A percentile compares a stretch with the other conserved stretches of the same genome.
Evolutionary conservation across 23 tunicate species (phyloP).

Genomic region (Diplosoma virens): DNA sequence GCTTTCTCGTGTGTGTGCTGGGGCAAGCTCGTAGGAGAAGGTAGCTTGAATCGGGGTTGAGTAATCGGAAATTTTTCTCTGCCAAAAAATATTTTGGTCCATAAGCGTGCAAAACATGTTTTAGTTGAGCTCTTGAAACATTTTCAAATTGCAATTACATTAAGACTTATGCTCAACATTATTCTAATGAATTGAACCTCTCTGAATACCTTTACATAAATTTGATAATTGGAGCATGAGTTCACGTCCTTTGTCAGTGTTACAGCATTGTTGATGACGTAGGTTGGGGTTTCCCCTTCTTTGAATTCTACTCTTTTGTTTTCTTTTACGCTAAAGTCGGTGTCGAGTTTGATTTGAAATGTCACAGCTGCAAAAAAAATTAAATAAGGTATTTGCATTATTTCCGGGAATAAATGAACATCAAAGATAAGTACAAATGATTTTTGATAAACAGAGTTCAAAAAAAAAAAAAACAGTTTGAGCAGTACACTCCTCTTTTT

Average conservation of each 20-base stretch:
- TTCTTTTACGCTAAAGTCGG: background rate
- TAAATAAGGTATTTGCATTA: too few relatives aligned
- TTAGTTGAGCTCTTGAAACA: too few relatives aligned
- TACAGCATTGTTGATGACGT: background rate
- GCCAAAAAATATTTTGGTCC: too few relatives aligned
- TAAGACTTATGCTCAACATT: background rate
- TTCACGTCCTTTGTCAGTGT: background rate
- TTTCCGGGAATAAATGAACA: too few relatives aligned
- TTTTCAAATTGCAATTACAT: too few relatives aligned
- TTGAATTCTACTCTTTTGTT: conserved; percentile 45
- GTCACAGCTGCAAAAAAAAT: conserved; percentile 16
- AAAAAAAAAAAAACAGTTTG: too few relatives aligned
- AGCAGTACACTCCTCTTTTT: too few relatives aligned
- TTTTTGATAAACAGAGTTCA: too few relatives aligned
- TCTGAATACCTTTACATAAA: conserved; percentile 44
- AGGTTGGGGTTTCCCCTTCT: background rate
- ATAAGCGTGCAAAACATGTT: too few relatives aligned
- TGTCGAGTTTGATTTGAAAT: background rate
- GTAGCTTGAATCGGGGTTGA: conserved; percentile 25
- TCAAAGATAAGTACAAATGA: too few relatives aligned
- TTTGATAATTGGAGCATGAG: background rate
- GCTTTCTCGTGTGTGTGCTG: conserved; percentile 16
- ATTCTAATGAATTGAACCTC: background rate
- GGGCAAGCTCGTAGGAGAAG: conserved; percentile 38
- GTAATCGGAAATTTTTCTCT: conserved; percentile 59